A percentile compares a stretch with the other conserved stretches of the same genome.
These are phyloP conservation scores for Drosophila paranaensis DNA, from an alignment of 2,888 invertebrate species.

Conservation along the genomic window DNA sequence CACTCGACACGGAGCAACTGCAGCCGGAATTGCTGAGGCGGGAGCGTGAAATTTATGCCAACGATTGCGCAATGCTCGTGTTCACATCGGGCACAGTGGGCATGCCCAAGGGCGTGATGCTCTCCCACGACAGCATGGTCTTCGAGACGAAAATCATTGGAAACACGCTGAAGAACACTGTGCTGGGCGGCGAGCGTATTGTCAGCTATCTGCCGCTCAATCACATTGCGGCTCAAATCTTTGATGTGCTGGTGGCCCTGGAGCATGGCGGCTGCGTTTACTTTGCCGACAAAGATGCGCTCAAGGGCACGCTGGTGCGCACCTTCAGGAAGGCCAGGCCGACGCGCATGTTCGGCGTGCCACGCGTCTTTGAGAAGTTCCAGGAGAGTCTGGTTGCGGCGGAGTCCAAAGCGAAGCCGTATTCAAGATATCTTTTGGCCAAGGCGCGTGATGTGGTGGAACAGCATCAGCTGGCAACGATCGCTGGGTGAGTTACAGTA, in stretches of 20 bases:
- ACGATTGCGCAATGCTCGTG: slow-evolving; percentile 93
- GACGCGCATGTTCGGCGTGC: slow-evolving; percentile 93
- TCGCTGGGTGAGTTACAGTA: slow-evolving; percentile 85
- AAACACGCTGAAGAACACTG: slow-evolving; percentile 85
- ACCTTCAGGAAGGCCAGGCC: slow-evolving; percentile 91
- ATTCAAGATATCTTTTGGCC: slow-evolving; percentile 88
- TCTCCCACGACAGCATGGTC: slow-evolving; percentile 94
- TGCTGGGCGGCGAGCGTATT: slow-evolving; percentile 86
- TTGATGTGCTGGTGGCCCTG: slow-evolving; percentile 88
- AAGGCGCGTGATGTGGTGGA: slow-evolving; percentile 89
- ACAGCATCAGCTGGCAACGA: slow-evolving; percentile 86
- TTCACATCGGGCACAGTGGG: slow-evolving; percentile 96
- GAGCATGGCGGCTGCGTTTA: slow-evolving; percentile 86
- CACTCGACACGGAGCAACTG: slow-evolving; percentile 88
- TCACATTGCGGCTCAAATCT: slow-evolving; percentile 94
- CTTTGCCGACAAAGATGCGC: slow-evolving; percentile 94
- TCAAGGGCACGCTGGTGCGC: slow-evolving; percentile 91
- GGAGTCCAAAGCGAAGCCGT: slow-evolving; percentile 88
- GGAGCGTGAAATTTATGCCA: slow-evolving; percentile 89
- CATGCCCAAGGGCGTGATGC: slow-evolving; percentile 96
- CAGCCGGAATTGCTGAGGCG: slow-evolving; percentile 88
- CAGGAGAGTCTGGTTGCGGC: slow-evolving; percentile 92
- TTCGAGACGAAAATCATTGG: slow-evolving; percentile 87
- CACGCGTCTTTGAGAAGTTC: slow-evolving; percentile 97
- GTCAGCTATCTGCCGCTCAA: slow-evolving; percentile 94